Base-by-base conservation (phyloP, 2,888 invertebrate species). In the Napeogenes sylphis region DNA sequence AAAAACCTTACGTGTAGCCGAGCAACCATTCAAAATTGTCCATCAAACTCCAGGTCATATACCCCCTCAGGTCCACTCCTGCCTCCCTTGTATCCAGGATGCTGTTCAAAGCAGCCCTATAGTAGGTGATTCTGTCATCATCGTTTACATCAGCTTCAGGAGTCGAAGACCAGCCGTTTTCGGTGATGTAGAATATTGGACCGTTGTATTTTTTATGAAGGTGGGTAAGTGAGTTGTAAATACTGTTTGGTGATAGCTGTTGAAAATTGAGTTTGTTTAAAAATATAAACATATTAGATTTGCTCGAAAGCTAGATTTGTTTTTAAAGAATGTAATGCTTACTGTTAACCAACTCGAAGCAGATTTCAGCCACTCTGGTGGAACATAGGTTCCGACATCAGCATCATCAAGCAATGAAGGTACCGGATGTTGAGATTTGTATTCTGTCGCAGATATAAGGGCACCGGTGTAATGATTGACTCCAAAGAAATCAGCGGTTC, bases 391-490 rank as follows among this genome's bases (percentile, higher is more conserved):
- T 0, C 74, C 77, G 2, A 74, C 73, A 58, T 72, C 77, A 12
- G 71, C 65, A 62, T 87, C 87, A 64, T 79, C 77, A 8, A 61
- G 45, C 4, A 79, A 3, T 0, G 82, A 82, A 1, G 83, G 83
- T 2, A 78, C 76, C 0, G 71, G 59, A 5, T 69, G 21, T 0
- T 66, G 33, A 0, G 8, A n/a, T 13, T 73, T 73, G 30, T 78
- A 58, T 12, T 80, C 71, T 0, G 74, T 73, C 0, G 81, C 80
- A 0, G 82, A 80, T 8, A 82, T 61, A 3, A 78, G 45, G 0
- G 2, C 71, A 0, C 91, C 79, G 0, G 93, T 92, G 75, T 96
- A 96, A 64, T 94, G 92, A 73, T 95, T 95, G 3, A 96, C 83
- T 0, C 95, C 87, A 21, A 87, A 80, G 73, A 87, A 90, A 66